phyloP scores from a whole-genome alignment of 2,797 vertebrate species.

The Selene dorsalis region DNA sequence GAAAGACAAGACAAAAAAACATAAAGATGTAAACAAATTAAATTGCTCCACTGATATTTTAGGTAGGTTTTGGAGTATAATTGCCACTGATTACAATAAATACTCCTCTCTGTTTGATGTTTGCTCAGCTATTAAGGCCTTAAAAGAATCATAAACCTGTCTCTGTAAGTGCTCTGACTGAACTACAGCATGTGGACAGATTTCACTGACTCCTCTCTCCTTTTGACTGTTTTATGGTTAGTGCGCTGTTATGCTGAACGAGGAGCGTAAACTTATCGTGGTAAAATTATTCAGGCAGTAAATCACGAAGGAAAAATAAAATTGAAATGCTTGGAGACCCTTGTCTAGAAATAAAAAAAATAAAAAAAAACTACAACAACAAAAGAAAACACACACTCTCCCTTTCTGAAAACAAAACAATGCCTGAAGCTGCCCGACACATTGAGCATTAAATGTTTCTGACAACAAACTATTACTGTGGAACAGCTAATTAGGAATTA shows the following conservation, averaged over 20 bases:
- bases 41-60: constrained; percentile 61
- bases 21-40: constrained; percentile 70
- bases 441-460: constrained; percentile 23
- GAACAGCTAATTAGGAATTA: constrained; percentile 47
- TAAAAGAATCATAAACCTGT: constrained; percentile 59
- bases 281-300: constrained; percentile 55
- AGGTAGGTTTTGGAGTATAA: constrained; percentile 34
- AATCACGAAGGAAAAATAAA: constrained; percentile 38
- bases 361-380: not conserved
- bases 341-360: constrained; percentile 35
- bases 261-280: constrained; percentile 55
- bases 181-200: constrained; percentile 46
- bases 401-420: constrained; percentile 40
- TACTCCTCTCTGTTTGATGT: constrained; percentile 37
- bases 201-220: constrained; percentile 20
- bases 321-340: constrained; percentile 45
- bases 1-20: constrained; percentile 48
- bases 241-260: constrained; percentile 44
- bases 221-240: constrained; percentile 28
- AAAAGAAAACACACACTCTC: constrained; percentile 2
- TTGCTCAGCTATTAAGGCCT: constrained; percentile 59
- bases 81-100: constrained; percentile 44
- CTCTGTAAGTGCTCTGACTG: constrained; percentile 68
- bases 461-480: constrained; percentile 29
- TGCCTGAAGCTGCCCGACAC: constrained; percentile 28